A percentile compares a stretch with the other conserved stretches of the same genome.
Evolutionary conservation across 2,888 invertebrate species (phyloP).

Genomic region (Paralinhomoeus sp.): DNA sequence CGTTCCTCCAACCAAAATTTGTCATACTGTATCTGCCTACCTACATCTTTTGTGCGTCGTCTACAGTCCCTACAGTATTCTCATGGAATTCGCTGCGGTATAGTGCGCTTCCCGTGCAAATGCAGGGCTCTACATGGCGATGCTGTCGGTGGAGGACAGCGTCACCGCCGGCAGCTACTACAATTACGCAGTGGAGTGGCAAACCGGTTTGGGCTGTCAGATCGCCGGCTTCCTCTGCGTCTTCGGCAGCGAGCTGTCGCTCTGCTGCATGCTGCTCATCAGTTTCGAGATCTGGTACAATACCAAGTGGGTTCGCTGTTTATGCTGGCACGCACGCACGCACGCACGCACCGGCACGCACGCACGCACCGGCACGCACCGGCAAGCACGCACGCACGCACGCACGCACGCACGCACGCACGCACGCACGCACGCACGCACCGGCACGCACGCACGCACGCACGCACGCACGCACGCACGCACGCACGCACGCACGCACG

Average conservation of each 20-base stretch:
- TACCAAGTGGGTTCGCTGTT: conserved; percentile 9
- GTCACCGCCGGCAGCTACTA: conserved; percentile 84
- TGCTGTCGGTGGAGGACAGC: conserved; percentile 81
- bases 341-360: no score
- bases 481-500: no score
- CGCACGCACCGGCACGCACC: no score
- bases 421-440: no score
- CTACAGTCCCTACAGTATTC: conserved; percentile 4
- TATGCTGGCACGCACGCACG: no score
- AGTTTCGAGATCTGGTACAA: conserved; percentile 23
- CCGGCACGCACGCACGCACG: no score
- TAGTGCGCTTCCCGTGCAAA: no score
- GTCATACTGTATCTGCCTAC: neutral
- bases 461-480: no score
- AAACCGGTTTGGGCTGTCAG: conserved; percentile 58
- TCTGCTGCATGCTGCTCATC: conserved; percentile 83
- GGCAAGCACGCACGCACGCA: no score
- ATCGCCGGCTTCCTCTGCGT: conserved; percentile 80
- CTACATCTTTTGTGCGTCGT: neutral
- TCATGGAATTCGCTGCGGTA: no score
- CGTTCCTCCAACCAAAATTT: neutral
- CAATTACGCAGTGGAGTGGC: conserved; percentile 88
- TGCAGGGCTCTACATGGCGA: conserved; percentile 50
- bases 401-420: no score
- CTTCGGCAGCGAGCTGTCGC: conserved; percentile 68